Conservation (phyloP, 2,113 vertebrate genomes). For the Bostrychus sinensis region DNA sequence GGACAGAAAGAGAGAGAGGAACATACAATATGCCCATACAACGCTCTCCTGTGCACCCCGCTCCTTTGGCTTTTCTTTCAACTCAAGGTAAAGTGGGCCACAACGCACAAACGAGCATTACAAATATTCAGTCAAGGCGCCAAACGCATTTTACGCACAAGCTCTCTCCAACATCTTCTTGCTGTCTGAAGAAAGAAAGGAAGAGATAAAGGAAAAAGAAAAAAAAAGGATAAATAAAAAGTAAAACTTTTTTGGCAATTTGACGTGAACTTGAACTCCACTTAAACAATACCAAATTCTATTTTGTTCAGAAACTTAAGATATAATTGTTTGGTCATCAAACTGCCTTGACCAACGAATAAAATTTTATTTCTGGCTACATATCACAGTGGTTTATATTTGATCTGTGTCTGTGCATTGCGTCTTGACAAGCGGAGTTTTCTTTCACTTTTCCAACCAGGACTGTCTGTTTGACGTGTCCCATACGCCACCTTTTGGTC, state of each 20-base stretch:
- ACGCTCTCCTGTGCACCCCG: conserved; percentile 80
- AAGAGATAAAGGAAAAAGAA: background rate
- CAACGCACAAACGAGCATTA: conserved; percentile 68
- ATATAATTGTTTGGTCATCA: background rate
- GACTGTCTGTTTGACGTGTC: conserved; percentile 56
- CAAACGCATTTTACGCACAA: background rate
- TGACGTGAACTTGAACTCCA: conserved; percentile 22
- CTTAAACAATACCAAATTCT: background rate
- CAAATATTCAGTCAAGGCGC: background rate
- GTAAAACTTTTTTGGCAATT: conserved; percentile 39
- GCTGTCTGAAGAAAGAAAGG: background rate
- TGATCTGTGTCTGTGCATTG: conserved; percentile 15
- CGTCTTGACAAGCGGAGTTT: conserved; percentile 24
- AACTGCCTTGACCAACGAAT: background rate
- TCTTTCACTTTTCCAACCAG: conserved; percentile 10
- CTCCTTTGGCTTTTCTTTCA: conserved; percentile 90
- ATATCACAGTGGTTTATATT: conserved; percentile 18
- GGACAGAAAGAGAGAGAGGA: conserved; percentile 79
- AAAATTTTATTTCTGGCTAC: conserved; percentile 10
- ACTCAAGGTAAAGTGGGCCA: conserved; percentile 85
- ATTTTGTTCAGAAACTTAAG: background rate
- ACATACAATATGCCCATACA: conserved; percentile 31
- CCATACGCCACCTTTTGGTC: conserved; percentile 81
- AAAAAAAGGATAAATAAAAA: background rate
- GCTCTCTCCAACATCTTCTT: background rate